These are phyloP conservation scores for Ochropacha duplaris DNA, from an alignment of 2,888 invertebrate species.

Conservation along the genomic window DNA sequence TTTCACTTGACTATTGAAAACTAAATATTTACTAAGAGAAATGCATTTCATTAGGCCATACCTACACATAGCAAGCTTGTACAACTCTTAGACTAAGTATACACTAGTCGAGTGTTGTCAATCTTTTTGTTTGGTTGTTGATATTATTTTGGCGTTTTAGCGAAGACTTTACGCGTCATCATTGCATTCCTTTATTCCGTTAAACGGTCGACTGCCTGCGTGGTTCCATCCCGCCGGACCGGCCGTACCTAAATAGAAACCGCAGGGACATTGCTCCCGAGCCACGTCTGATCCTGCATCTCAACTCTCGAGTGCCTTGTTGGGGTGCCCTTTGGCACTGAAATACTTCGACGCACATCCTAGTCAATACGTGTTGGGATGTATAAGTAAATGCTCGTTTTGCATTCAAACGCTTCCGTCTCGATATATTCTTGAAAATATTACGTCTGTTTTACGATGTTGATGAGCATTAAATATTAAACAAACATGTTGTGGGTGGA, in stretches of 20 bases:
- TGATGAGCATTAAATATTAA: conserved; percentile 30
- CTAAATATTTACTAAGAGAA: conserved; percentile 30
- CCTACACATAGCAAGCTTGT: conserved; percentile 17
- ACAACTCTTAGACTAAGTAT: background rate
- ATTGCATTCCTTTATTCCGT: conserved; percentile 71
- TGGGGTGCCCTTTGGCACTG: conserved; percentile 53
- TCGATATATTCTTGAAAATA: conserved; percentile 21
- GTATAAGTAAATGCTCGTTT: conserved; percentile 13
- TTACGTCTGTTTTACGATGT: conserved; percentile 35
- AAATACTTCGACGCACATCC: conserved; percentile 18
- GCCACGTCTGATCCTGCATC: conserved; percentile 68
- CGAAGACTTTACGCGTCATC: conserved; percentile 45
- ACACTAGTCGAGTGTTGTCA: conserved; percentile 1
- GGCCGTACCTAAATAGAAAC: conserved; percentile 83
- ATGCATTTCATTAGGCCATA: conserved; percentile 20
- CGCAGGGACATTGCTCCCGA: conserved; percentile 81
- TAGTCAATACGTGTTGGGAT: conserved; percentile 5
- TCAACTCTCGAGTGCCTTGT: conserved; percentile 70
- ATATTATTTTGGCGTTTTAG: conserved; percentile 6
- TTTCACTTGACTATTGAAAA: conserved; percentile 34
- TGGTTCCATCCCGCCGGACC: conserved; percentile 74
- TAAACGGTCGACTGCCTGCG: conserved; percentile 71
- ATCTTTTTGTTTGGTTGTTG: conserved; percentile 7
- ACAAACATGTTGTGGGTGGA: conserved; percentile 30
- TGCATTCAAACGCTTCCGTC: background rate